Percentiles rank a stretch among this genome's conserved stretches.
Conservation (phyloP, 2,113 vertebrate species). For the Panthera tigris region DNA sequence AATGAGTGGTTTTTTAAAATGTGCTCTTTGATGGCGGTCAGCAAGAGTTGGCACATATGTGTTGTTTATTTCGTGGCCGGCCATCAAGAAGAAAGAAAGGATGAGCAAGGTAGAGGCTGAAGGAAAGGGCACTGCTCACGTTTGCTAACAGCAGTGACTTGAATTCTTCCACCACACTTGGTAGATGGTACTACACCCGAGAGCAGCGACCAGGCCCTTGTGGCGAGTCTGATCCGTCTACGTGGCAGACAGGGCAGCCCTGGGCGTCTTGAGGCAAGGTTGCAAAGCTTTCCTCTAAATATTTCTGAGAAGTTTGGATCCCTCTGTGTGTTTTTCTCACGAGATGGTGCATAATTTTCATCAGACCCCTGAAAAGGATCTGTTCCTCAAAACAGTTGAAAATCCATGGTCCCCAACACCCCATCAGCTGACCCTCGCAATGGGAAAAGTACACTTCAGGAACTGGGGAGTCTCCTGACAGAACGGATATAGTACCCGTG, state of each 20-base stretch:
- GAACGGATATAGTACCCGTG: too few species aligned
- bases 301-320: not conserved
- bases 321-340: not conserved
- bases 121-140: not conserved
- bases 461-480: accelerated
- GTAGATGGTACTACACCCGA: not conserved
- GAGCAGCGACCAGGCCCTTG: too few species aligned
- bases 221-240: not conserved
- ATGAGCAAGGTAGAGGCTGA: not conserved
- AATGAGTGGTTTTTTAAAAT: not conserved
- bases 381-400: not conserved
- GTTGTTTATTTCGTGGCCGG: not conserved
- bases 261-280: too few species aligned
- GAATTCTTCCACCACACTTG: not conserved
- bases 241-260: not conserved
- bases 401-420: not conserved
- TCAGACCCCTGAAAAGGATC: not conserved
- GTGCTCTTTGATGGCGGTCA: not conserved
- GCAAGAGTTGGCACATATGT: not conserved
- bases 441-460: not conserved
- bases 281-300: not conserved
- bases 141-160: not conserved
- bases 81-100: not conserved
- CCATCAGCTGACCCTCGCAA: not conserved
- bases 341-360: not conserved